Conservation (phyloP, 1,140 invertebrate species). For the Drosophila subpulchrella region DNA sequence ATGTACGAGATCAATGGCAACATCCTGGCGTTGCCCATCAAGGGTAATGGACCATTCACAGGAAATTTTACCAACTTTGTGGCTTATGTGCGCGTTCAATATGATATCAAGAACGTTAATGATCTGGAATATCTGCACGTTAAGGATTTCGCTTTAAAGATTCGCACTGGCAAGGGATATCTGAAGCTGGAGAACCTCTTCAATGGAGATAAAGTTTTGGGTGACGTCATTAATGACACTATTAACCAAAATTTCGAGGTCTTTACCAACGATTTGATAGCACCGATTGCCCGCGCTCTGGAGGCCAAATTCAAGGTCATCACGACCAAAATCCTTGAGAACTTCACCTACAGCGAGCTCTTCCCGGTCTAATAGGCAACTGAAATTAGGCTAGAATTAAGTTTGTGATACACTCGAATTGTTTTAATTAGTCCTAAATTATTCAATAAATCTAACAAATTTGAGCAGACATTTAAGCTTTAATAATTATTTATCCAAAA, state of each 20-base stretch:
- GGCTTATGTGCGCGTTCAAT: constrained; percentile 85
- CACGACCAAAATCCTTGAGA: constrained; percentile 86
- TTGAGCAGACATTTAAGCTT: constrained; percentile 4
- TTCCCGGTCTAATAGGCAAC: constrained; percentile 85
- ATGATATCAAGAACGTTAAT: constrained; percentile 84
- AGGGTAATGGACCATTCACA: constrained; percentile 87
- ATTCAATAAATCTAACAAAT: constrained; percentile 38
- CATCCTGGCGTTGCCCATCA: constrained; percentile 87
- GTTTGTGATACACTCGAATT: constrained; percentile 73
- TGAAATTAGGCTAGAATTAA: constrained; percentile 54
- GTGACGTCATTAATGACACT: constrained; percentile 87
- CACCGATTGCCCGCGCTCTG: constrained; percentile 86
- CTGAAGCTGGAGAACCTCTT: constrained; percentile 88
- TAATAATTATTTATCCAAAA: no score
- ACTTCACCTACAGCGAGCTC: constrained; percentile 86
- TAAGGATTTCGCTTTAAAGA: constrained; percentile 86
- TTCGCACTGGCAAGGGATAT: constrained; percentile 86
- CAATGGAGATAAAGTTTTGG: constrained; percentile 86
- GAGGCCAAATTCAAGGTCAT: constrained; percentile 85
- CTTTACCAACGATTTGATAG: constrained; percentile 87
- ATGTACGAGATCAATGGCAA: constrained; percentile 87
- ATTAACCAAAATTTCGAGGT: constrained; percentile 88
- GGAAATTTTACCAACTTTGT: constrained; percentile 87
- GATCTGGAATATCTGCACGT: constrained; percentile 86
- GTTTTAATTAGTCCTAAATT: constrained; percentile 60